phyloP scores from a whole-genome alignment of 92 coral and sea anemone species.

The Chrysogorgia sp. region DNA sequence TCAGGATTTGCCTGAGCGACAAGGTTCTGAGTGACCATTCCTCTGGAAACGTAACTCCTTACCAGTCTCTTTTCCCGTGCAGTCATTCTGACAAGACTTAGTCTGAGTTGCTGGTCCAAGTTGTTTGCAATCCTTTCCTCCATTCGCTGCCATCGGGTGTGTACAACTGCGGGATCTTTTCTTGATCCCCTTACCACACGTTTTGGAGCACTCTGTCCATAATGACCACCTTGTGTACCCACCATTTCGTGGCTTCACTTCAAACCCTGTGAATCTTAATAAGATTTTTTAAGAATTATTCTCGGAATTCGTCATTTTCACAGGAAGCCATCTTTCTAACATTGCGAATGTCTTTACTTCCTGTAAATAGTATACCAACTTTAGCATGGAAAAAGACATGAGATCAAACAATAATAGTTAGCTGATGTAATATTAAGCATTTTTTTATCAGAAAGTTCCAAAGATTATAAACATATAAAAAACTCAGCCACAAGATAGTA shows the following conservation, averaged over 20 bases:
- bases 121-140: slow-evolving; percentile 75
- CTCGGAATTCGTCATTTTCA: too few relatives aligned
- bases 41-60: slow-evolving; percentile 20
- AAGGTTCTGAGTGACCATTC: too few relatives aligned
- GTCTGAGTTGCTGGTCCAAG: slow-evolving; percentile 81
- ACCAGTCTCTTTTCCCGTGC: slow-evolving; percentile 60
- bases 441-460: too few relatives aligned
- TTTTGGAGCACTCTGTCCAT: slow-evolving; percentile 84
- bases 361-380: too few relatives aligned
- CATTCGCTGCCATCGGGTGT: slow-evolving; percentile 77
- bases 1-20: too few relatives aligned
- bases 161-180: slow-evolving; percentile 87
- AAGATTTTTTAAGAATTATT: not conserved
- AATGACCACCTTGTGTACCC: slow-evolving; percentile 79
- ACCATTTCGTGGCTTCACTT: slow-evolving; percentile 55
- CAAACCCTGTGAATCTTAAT: slow-evolving; percentile 49
- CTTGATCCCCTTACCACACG: slow-evolving; percentile 80
- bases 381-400: too few relatives aligned
- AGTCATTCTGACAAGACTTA: slow-evolving; percentile 67
- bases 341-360: too few relatives aligned
- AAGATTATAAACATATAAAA: too few relatives aligned
- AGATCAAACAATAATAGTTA: too few relatives aligned
- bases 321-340: too few relatives aligned
- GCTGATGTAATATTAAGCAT: too few relatives aligned
- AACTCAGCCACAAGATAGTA: not conserved